Evolutionary conservation across 2,113 vertebrate species (phyloP), one percentile per base, ranked within the genome.

Genomic region (Plestiodon gilberti): DNA sequence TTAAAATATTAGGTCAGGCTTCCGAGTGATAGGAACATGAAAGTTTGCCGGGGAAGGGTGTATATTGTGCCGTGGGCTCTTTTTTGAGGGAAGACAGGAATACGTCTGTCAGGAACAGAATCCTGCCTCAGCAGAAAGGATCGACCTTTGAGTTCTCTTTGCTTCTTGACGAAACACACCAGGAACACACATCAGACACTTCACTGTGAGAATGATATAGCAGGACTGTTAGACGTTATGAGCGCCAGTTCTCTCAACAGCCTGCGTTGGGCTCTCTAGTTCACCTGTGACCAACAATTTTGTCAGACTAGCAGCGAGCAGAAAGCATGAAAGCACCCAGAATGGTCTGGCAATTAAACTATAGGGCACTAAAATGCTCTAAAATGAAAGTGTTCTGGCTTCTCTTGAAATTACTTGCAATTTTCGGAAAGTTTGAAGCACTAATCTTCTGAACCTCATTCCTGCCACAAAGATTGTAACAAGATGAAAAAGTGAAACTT

Each of bases 381-480:
- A 78, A 90, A 93, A 88, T 71, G 52, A 90, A 33, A 76, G 78
- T 85, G 30, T 67, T 23, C 14, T 88, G 57, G 23, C 57, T 89
- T 76, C 85, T 90, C 84, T 89, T 85, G 23, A 48, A 78, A 78
- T 89, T 65, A 80, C 81, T 88, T 95, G 35, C 43, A 82, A 74
- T 93, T 94, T 92, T 91, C 40, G 77, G 90, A 89, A 91, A 75
- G 78, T 89, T 91, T 89, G 87, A 93, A 93, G 87, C 35, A 76
- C n/a, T 80, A 73, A 43, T 92, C 38, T 93, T 89, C 75, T 81
- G 89, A 92, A 82, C 52, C 59, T 91, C 43, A 38, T 76, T 88
- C 65, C 78, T 89, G 33, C 90, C 77, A 78, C 38, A 73, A 83
- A 88, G 80, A 80, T 48, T 55, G 15, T 85, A 89, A 89, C 81